Evolutionary conservation across 2,113 vertebrate species (phyloP).

Genomic region (Xiphophorus maculatus): DNA sequence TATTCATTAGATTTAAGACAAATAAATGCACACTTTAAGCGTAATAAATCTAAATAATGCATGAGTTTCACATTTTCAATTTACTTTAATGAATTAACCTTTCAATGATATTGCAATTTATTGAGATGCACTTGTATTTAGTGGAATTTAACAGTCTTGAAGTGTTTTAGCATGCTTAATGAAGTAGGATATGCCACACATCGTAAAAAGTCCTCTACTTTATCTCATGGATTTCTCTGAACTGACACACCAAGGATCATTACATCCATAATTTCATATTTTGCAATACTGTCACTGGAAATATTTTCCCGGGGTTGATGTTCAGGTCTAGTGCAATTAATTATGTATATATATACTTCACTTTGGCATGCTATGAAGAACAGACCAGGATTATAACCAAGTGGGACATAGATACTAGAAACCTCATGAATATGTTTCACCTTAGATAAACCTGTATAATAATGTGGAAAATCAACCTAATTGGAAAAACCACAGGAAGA

Average conservation of each 20-base stretch:
- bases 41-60: background rate
- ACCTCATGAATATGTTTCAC: conserved; percentile 57
- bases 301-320: conserved; percentile 52
- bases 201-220: conserved; percentile 32
- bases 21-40: background rate
- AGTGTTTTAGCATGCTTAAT: conserved; percentile 20
- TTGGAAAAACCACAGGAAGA: conserved; percentile 41
- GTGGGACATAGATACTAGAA: conserved; percentile 25
- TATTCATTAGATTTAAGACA: background rate
- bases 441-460: conserved; percentile 28
- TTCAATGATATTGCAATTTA: background rate
- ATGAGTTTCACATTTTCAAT: background rate
- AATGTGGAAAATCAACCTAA: conserved; percentile 41
- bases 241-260: conserved; percentile 49
- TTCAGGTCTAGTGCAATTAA: conserved; percentile 57
- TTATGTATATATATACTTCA: conserved; percentile 37
- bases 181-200: conserved; percentile 18
- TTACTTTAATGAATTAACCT: background rate
- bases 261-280: conserved; percentile 63
- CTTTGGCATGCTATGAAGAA: conserved; percentile 24
- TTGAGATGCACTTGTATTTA: background rate
- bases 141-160: conserved; percentile 2
- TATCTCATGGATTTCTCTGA: conserved; percentile 36
- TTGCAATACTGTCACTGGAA: conserved; percentile 64
- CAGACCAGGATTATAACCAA: conserved; percentile 28